Conservation (phyloP, 2,113 vertebrate genomes). For the Campylomormyrus tamandua region DNA sequence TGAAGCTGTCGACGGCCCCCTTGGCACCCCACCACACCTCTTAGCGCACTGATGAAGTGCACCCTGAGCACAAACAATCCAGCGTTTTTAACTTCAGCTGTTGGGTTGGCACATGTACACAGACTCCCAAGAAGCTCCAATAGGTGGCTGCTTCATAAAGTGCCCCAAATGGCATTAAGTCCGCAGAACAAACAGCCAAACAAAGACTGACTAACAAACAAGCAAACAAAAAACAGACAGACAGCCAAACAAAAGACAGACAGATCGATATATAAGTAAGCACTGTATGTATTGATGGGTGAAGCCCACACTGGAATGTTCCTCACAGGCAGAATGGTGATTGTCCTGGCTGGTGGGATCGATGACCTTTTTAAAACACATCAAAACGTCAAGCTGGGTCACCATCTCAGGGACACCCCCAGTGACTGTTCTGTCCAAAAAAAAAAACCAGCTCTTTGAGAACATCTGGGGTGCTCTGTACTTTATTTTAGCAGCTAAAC, state of each 20-base stretch:
- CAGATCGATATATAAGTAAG: background rate
- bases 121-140: background rate
- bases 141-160: background rate
- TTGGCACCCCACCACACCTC: background rate
- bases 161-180: background rate
- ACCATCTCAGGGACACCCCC: background rate
- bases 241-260: no score
- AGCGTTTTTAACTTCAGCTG: background rate
- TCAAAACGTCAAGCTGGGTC: background rate
- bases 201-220: background rate
- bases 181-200: background rate
- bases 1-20: background rate
- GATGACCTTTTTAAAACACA: background rate
- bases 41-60: background rate
- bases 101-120: background rate
- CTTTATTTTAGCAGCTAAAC: background rate
- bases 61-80: background rate
- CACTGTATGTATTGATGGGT: background rate
- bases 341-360: background rate
- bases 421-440: background rate
- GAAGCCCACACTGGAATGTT: background rate
- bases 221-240: no score
- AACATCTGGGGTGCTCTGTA: background rate
- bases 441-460: background rate
- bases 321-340: background rate